phyloP scores from a whole-genome alignment of 2,888 invertebrate genomes.

The Craniophora ligustri region DNA sequence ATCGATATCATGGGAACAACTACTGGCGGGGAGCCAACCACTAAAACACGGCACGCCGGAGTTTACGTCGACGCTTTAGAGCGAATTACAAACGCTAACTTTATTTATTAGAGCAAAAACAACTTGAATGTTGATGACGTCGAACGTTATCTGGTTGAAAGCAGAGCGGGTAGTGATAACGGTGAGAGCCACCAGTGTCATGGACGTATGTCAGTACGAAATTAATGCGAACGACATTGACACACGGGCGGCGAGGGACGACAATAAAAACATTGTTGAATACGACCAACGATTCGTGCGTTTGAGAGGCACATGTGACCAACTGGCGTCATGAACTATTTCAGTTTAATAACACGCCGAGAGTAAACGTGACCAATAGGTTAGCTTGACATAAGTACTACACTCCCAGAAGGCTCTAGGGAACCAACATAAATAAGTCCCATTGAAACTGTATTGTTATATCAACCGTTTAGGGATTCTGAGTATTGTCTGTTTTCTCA shows the following conservation, averaged over 20 bases:
- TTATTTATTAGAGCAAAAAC: conserved; percentile 64
- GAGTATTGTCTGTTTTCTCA: conserved; percentile 49
- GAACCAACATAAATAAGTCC: conserved; percentile 53
- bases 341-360: conserved; percentile 55
- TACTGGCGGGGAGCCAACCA: conserved; percentile 78
- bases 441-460: conserved; percentile 65
- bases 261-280: conserved; percentile 59
- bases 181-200: conserved; percentile 64
- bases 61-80: conserved; percentile 66
- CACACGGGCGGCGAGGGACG: conserved; percentile 51
- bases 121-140: conserved; percentile 55
- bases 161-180: conserved; percentile 59
- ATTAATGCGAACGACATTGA: conserved; percentile 65
- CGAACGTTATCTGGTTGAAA: conserved; percentile 59
- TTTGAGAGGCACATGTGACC: conserved; percentile 51
- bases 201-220: conserved; percentile 57
- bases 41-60: conserved; percentile 69
- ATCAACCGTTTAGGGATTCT: conserved; percentile 45
- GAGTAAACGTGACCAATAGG: conserved; percentile 47
- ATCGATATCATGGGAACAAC: conserved; percentile 65
- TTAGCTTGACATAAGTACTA: conserved; percentile 42
- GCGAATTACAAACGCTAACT: conserved; percentile 58
- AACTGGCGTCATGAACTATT: conserved; percentile 56
- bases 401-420: conserved; percentile 50
- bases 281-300: conserved; percentile 41